Conservation (phyloP, 2,113 vertebrate species). For the Semnornis frantzii region DNA sequence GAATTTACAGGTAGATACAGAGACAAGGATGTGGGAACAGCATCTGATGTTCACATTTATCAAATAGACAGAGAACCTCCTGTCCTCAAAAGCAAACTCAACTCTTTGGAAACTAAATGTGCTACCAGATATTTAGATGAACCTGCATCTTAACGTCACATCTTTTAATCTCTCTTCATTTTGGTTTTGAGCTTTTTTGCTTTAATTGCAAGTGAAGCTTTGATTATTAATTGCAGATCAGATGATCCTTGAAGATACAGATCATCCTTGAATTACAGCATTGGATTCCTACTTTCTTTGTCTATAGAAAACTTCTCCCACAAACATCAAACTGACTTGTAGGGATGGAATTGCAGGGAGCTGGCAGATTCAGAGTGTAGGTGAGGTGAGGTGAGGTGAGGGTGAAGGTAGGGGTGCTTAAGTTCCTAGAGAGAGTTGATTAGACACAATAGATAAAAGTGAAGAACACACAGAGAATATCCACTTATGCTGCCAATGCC, state of each 20-base stretch:
- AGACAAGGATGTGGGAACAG: neutral
- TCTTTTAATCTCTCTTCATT: conserved; percentile 25
- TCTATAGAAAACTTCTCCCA: neutral
- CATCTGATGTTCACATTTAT: neutral
- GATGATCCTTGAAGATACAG: neutral
- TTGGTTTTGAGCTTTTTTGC: conserved; percentile 7
- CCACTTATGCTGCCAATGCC: fast-evolving
- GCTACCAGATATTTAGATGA: neutral
- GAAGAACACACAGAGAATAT: neutral
- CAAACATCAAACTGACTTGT: conserved; percentile 13
- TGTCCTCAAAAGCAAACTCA: neutral
- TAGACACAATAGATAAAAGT: neutral
- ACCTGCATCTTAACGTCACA: neutral
- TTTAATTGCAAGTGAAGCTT: neutral
- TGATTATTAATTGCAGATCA: conserved; percentile 38
- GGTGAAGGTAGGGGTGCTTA: neutral
- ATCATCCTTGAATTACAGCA: conserved; percentile 17
- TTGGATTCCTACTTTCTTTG: neutral
- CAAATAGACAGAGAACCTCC: neutral
- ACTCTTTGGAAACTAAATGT: neutral
- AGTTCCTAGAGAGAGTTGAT: conserved; percentile 17
- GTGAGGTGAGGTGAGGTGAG: neutral
- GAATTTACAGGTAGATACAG: neutral
- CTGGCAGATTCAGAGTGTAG: neutral
- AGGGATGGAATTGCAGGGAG: neutral